phyloP scores from a whole-genome alignment of 2,113 vertebrate genomes.

The Leuciscus idus region DNA sequence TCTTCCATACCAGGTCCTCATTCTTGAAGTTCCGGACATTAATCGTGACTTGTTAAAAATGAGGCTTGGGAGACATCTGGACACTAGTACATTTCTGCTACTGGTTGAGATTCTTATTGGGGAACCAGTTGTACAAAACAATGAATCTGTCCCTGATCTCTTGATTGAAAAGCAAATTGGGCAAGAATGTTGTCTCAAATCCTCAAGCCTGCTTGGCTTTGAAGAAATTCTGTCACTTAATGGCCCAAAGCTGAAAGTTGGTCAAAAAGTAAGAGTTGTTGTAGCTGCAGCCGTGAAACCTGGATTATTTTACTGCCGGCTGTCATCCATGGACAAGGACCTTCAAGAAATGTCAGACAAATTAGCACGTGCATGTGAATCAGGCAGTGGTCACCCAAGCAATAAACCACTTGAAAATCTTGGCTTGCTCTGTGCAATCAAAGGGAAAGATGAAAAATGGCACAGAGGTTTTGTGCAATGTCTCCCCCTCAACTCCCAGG shows the following conservation, averaged over 20 bases:
- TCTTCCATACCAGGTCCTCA: conserved; percentile 77
- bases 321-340: conserved; percentile 74
- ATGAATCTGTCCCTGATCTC: conserved; percentile 64
- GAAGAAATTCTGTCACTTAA: conserved; percentile 74
- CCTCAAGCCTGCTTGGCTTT: conserved; percentile 62
- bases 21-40: conserved; percentile 85
- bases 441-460: conserved; percentile 85
- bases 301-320: conserved; percentile 85
- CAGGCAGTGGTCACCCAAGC: conserved; percentile 53
- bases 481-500: conserved; percentile 75
- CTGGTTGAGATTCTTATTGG: conserved; percentile 81
- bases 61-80: conserved; percentile 80
- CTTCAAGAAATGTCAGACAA: conserved; percentile 76
- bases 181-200: conserved; percentile 61
- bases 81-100: conserved; percentile 84
- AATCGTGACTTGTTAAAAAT: conserved; percentile 77
- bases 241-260: conserved; percentile 73
- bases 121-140: conserved; percentile 68
- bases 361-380: conserved; percentile 77
- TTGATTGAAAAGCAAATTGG: conserved; percentile 65
- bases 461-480: conserved; percentile 85
- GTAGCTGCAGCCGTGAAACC: conserved; percentile 81
- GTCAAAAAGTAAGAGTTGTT: conserved; percentile 75
- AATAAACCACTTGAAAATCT: conserved; percentile 72
- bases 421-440: conserved; percentile 85